A percentile compares a stretch with the other conserved stretches of the same genome.
These are phyloP conservation scores for Triplophysa dalaica DNA, from an alignment of 2,113 vertebrate genomes.

Conservation along the genomic window DNA sequence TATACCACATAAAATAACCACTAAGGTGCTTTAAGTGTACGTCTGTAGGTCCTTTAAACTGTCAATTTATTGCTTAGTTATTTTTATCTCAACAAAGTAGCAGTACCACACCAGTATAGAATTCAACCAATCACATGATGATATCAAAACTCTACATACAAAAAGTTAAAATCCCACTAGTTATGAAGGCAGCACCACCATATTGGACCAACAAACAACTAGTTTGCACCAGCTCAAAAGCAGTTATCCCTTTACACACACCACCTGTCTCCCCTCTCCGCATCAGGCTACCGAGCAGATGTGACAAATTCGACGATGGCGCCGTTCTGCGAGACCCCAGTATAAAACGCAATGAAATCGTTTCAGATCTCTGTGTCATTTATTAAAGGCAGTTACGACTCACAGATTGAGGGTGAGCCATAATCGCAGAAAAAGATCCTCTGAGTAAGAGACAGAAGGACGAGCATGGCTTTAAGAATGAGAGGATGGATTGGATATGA, in stretches of 20 bases:
- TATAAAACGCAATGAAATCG: background rate
- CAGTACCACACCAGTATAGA: too few species aligned
- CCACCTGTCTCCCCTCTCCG: background rate
- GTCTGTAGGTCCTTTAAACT: too few species aligned
- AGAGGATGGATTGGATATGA: background rate
- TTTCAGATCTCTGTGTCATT: background rate
- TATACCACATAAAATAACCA: background rate
- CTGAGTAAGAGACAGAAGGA: background rate
- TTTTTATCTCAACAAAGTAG: too few species aligned
- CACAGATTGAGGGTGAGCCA: background rate
- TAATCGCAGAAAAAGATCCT: slow-evolving; percentile 26
- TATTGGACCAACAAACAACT: too few species aligned
- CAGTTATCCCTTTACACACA: background rate
- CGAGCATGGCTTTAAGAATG: background rate
- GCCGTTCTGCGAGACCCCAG: background rate
- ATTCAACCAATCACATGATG: too few species aligned
- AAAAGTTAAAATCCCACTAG: too few species aligned
- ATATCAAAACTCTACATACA: too few species aligned
- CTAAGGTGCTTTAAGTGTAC: too few species aligned
- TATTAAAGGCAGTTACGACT: background rate
- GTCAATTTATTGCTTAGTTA: too few species aligned
- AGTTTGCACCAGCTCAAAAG: too few species aligned
- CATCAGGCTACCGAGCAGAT: background rate
- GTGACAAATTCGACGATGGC: too few species aligned
- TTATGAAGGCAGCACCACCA: too few species aligned